phyloP scores from a whole-genome alignment of 2,113 vertebrate species.

The Echinops telfairi region DNA sequence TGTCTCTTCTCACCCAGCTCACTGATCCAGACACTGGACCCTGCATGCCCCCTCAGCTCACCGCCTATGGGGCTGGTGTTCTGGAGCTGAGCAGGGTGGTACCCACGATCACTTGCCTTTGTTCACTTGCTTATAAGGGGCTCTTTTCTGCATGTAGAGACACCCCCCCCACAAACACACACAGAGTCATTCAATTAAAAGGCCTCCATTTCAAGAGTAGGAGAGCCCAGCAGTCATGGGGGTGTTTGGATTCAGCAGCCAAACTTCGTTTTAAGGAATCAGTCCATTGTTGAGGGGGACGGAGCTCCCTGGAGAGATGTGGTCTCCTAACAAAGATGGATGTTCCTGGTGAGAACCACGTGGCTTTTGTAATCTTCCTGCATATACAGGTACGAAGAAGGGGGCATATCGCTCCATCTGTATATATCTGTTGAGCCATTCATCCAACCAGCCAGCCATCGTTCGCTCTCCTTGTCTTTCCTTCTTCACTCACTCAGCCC shows the following conservation, averaged over 20 bases:
- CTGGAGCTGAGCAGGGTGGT: background rate
- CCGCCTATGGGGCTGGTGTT: conserved; percentile 1
- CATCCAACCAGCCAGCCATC: background rate
- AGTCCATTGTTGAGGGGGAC: background rate
- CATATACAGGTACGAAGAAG: conserved; percentile 17
- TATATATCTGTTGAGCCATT: background rate
- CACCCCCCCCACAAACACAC: background rate
- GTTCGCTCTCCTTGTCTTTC: conserved; percentile 1
- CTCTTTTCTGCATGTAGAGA: conserved; percentile 29
- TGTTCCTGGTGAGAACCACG: conserved; percentile 31
- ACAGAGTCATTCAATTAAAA: background rate
- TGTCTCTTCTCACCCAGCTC: background rate
- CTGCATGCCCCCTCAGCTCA: background rate
- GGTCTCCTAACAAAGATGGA: conserved; percentile 52
- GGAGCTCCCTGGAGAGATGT: conserved; percentile 12
- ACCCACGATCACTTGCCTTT: background rate
- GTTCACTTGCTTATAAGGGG: background rate
- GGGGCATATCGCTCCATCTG: background rate
- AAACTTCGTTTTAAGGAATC: background rate
- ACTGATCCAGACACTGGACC: background rate
- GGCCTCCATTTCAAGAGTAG: conserved; percentile 17
- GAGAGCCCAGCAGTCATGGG: background rate
- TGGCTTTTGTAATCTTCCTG: conserved; percentile 36
- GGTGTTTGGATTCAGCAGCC: background rate
- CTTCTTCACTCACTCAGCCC: background rate